Conservation (phyloP, 92 coral and sea anemone genomes). For the Phenganax marumi region DNA sequence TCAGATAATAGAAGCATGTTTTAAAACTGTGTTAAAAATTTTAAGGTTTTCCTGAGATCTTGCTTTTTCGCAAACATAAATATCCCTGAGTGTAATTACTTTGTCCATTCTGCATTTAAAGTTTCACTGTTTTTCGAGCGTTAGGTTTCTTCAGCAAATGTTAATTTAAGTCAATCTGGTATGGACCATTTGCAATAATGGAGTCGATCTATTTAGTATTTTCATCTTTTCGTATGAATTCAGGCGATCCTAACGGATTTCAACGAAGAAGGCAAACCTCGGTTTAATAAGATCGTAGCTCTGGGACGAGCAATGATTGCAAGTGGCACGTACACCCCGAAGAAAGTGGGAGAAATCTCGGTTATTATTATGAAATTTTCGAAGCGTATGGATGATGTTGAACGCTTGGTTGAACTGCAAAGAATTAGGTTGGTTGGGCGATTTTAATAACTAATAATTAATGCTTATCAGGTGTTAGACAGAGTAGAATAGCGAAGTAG, state of each 20-base stretch:
- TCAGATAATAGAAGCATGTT: too few relatives aligned
- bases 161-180: too few relatives aligned
- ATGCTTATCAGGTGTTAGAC: too few relatives aligned
- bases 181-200: too few relatives aligned
- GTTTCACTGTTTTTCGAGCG: too few relatives aligned
- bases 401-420: constrained; percentile 22
- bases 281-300: constrained; percentile 7
- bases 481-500: not conserved
- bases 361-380: constrained; percentile 22
- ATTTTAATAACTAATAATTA: too few relatives aligned
- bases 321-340: constrained; percentile 13
- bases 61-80: too few relatives aligned
- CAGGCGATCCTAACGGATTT: not conserved
- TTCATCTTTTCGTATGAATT: not conserved
- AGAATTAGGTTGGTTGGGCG: constrained; percentile 15
- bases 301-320: constrained; percentile 31
- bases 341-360: constrained; percentile 19
- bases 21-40: too few relatives aligned
- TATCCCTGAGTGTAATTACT: too few relatives aligned
- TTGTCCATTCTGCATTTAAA: too few relatives aligned
- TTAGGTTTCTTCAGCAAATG: too few relatives aligned
- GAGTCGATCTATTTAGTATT: too few relatives aligned
- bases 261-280: constrained; percentile 25
- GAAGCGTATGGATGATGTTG: constrained; percentile 20
- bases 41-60: not conserved